These are phyloP conservation scores for Gnathochromis pfefferi DNA, from an alignment of 2,113 vertebrate genomes.

Conservation along the genomic window DNA sequence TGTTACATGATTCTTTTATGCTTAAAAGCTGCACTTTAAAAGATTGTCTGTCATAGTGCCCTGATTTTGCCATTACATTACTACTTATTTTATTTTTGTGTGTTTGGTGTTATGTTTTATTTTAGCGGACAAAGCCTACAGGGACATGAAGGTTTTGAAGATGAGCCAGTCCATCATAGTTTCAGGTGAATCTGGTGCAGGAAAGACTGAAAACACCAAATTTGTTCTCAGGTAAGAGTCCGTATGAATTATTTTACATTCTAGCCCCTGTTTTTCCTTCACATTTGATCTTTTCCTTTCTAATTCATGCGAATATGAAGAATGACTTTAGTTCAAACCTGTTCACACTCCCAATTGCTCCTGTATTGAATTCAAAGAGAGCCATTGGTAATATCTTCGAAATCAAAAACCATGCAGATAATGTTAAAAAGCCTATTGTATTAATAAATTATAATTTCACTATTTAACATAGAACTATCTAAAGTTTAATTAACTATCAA, in stretches of 20 bases:
- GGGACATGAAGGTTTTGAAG: slow-evolving; percentile 97
- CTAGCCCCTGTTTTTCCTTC: neutral
- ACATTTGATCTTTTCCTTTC: neutral
- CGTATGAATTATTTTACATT: neutral
- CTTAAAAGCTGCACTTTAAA: neutral
- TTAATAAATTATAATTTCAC: neutral
- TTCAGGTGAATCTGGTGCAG: slow-evolving; percentile 97
- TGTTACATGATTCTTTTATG: neutral
- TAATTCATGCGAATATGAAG: neutral
- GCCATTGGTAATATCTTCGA: neutral
- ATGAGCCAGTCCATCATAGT: slow-evolving; percentile 99
- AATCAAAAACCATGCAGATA: neutral
- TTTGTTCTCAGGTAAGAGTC: slow-evolving; percentile 89
- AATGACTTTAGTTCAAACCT: neutral
- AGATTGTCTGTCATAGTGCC: neutral
- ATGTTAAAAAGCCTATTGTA: neutral
- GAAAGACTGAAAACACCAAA: slow-evolving; percentile 99
- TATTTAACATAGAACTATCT: neutral
- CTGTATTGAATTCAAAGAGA: neutral
- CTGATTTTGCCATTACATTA: neutral
- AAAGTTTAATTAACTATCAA: neutral
- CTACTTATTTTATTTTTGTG: neutral
- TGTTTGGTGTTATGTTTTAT: neutral
- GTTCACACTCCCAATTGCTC: neutral
- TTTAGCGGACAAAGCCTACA: slow-evolving; percentile 93